Evolutionary conservation across 2,888 invertebrate species (phyloP), one percentile per base, ranked within the genome.

Genomic region (Diplazon laetatorius): DNA sequence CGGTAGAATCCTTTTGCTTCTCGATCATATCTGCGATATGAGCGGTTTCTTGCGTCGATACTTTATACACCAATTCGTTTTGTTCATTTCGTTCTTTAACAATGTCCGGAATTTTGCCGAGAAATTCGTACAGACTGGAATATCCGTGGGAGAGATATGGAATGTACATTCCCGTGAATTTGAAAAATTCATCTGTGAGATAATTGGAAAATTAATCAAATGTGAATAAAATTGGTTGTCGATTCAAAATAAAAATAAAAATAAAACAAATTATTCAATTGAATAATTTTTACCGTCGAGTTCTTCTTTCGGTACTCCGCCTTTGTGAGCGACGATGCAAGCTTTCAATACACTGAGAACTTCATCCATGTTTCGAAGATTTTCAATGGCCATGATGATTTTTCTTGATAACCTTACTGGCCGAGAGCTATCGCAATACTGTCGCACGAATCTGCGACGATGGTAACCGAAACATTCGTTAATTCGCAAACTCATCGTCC

Each of bases 121-220:
- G 59, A 30, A 81, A 72, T 12, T 78, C 65, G 14, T 57, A 63
- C 1, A 85, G 77, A 60, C 25, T 79, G 5, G 30, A 35, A 37
- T 79, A 85, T 5, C 85, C 85, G 30, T 82, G 65, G 22, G 68
- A 62, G 16, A 55, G 25, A 22, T 82, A 84, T 0, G 85, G 85
- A 22, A 85, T 84, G 10, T 68, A 57, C 42, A 52, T 52, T n/a
- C 84, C 85, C 8, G 76, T 76, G 16, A 62, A 70, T 42, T 73
- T 70, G 69, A 37, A 66, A 50, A 46, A 81, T n/a, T 65, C 62
- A 18, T 65, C 81, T 81, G 57, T n/a, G 22, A 80, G 52, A 1
- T 2, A 48, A 70, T 65, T 30, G 4, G 20, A 39, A 20, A 39
- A 46, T 59, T 30, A 37, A n/a, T n/a, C n/a, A n/a, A n/a, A n/a